These are phyloP conservation scores for Protodeltote pygarga DNA, from an alignment of 2,888 invertebrate genomes.

Conservation along the genomic window DNA sequence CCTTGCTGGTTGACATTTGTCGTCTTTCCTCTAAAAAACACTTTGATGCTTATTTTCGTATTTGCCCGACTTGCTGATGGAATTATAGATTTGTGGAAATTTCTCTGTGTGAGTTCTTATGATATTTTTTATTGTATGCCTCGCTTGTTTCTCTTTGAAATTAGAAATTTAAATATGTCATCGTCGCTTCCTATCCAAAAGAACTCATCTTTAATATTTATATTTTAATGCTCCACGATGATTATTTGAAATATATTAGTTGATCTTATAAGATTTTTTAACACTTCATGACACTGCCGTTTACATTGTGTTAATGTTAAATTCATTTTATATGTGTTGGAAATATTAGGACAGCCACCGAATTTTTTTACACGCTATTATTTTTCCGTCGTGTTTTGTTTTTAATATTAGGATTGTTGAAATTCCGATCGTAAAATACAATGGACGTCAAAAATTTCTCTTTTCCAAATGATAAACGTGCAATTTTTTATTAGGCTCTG, in stretches of 20 bases:
- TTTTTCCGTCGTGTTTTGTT: no score
- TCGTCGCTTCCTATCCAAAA: constrained; percentile 79
- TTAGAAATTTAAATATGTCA: constrained; percentile 82
- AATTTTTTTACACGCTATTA: constrained; percentile 22
- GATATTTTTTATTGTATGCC: constrained; percentile 71
- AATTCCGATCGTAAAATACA: background rate
- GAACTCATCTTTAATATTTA: constrained; percentile 71
- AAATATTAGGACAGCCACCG: constrained; percentile 40
- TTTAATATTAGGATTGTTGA: no score
- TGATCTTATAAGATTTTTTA: constrained; percentile 55
- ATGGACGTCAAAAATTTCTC: constrained; percentile 11
- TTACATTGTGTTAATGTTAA: constrained; percentile 63
- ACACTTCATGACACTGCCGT: constrained; percentile 60
- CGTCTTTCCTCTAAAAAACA: constrained; percentile 82
- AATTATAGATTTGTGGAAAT: constrained; percentile 85
- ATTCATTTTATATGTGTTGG: constrained; percentile 52
- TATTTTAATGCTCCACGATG: constrained; percentile 65
- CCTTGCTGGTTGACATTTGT: constrained; percentile 80
- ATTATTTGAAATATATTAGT: constrained; percentile 64
- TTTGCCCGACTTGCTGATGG: constrained; percentile 79
- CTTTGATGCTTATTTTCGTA: constrained; percentile 86
- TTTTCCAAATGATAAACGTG: constrained; percentile 5
- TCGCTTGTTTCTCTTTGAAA: constrained; percentile 77
- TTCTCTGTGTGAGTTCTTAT: constrained; percentile 75
- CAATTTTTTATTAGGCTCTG: constrained; percentile 14